Evolutionary conservation across 2,797 vertebrate genomes (phyloP), one percentile per base, ranked within the genome.

Genomic region (Microtus agrestis): DNA sequence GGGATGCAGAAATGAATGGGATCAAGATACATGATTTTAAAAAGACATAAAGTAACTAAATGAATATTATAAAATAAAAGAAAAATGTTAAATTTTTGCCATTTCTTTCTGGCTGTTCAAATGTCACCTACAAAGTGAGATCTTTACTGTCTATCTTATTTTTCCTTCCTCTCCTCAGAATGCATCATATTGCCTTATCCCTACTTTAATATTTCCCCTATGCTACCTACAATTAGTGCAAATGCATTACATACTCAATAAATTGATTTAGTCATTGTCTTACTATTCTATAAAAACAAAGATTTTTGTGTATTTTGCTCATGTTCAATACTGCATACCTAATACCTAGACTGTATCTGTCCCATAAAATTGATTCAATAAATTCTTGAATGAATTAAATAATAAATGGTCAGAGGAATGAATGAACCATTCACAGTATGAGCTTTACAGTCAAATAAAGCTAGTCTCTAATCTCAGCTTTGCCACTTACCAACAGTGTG

Each of bases 391-490:
- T 80, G 63, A 74, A 85, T 93, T 85, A 87, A 96, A 78, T 91
- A 89, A 63, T 76, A 21, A 93, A 81, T 90, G 29, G 61, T 31
- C 3, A 54, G 19, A 17, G 31, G 25, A 87, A 82, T 76, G 63
- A 94, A 94, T 87, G 54, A 88, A 94, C 71, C 9, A 29, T 88
- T 93, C 79, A 87, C 23, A 85, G 19, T 48, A 73, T 34, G 15
- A 94, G 21, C 43, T 82, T 91, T 82, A 56, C 40, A 86, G 14
- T 82, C 73, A 65, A 91, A 91, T 27, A 84, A 94, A 91, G 29
- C 11, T 89, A 59, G 51, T 89, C 86, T 96, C 48, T 94, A 84
- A 86, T 91, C 87, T 97, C 51, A 92, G 43, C n/a, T 85, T 56
- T 93, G 80, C 21, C 59, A 65, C 59, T 89, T 89, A 87, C 56